phyloP scores from a whole-genome alignment of 2,113 vertebrate genomes.

The Planiliza haematocheilus region DNA sequence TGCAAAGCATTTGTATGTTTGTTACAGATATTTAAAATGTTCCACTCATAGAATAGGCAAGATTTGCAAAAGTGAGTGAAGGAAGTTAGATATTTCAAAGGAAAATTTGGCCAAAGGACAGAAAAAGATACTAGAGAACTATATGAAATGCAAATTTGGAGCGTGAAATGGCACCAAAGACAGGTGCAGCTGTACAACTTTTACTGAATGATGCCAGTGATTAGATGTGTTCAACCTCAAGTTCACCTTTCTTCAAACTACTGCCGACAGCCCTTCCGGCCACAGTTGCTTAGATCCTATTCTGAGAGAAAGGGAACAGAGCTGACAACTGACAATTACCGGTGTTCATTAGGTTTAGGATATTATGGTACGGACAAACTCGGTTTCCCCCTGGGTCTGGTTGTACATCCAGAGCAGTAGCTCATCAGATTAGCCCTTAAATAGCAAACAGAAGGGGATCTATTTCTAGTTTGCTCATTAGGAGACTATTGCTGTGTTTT shows the following conservation, averaged over 20 bases:
- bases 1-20: constrained; percentile 15
- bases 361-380: constrained; percentile 32
- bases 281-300: constrained; percentile 46
- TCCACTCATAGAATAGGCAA: constrained; percentile 34
- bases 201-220: constrained; percentile 5
- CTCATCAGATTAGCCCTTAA: constrained; percentile 48
- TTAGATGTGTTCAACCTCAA: constrained; percentile 5
- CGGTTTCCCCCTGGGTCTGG: constrained; percentile 37
- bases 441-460: constrained; percentile 33
- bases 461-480: constrained; percentile 34
- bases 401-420: constrained; percentile 28
- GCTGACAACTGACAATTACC: constrained; percentile 63
- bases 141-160: neutral
- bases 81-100: constrained; percentile 6
- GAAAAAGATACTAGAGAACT: neutral
- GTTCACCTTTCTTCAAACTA: constrained; percentile 30
- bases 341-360: constrained; percentile 63
- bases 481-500: constrained; percentile 20
- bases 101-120: neutral
- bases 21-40: constrained; percentile 35
- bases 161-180: constrained; percentile 20
- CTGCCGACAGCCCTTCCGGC: constrained; percentile 13
- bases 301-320: constrained; percentile 48
- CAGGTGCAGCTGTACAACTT: neutral
- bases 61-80: constrained; percentile 7